These are phyloP conservation scores for Menidia beryllina DNA, from an alignment of 2,113 vertebrate species.

Conservation along the genomic window DNA sequence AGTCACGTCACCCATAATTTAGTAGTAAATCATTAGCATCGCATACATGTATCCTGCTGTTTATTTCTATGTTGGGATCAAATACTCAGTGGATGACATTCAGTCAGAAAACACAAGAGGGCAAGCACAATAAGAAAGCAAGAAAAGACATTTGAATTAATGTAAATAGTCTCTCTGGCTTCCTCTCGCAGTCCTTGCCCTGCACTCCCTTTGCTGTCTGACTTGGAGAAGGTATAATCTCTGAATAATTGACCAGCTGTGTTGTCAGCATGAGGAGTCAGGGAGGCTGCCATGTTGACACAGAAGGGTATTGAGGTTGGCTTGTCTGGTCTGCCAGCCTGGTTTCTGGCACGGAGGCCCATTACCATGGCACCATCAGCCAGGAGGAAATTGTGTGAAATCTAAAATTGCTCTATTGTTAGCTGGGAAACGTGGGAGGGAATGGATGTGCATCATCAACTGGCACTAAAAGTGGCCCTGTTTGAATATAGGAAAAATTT, in stretches of 20 bases:
- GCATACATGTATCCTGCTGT: background rate
- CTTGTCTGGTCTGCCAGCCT: conserved; percentile 22
- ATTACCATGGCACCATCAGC: background rate
- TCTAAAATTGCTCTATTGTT: background rate
- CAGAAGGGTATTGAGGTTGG: conserved; percentile 45
- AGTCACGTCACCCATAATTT: background rate
- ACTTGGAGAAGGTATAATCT: conserved; percentile 55
- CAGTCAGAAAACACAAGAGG: background rate
- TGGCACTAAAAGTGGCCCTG: background rate
- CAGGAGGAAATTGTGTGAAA: conserved; percentile 16
- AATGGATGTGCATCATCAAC: background rate
- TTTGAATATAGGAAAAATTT: conserved; percentile 66
- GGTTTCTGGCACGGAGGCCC: conserved; percentile 15
- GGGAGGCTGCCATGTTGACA: conserved; percentile 39
- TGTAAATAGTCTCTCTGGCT: conserved; percentile 18
- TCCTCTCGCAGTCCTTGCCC: conserved; percentile 19
- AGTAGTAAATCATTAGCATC: background rate
- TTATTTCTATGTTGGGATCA: too few relatives aligned
- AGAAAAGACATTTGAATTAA: conserved; percentile 4
- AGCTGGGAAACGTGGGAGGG: background rate
- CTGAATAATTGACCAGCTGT: conserved; percentile 77
- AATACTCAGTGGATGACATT: background rate
- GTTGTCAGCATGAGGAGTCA: conserved; percentile 46
- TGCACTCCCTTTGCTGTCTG: conserved; percentile 49
- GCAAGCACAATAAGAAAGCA: background rate